Percentiles rank a stretch among this genome's conserved stretches.
Conservation (phyloP, 2,888 invertebrate species). For the Adelphocoris suturalis region DNA sequence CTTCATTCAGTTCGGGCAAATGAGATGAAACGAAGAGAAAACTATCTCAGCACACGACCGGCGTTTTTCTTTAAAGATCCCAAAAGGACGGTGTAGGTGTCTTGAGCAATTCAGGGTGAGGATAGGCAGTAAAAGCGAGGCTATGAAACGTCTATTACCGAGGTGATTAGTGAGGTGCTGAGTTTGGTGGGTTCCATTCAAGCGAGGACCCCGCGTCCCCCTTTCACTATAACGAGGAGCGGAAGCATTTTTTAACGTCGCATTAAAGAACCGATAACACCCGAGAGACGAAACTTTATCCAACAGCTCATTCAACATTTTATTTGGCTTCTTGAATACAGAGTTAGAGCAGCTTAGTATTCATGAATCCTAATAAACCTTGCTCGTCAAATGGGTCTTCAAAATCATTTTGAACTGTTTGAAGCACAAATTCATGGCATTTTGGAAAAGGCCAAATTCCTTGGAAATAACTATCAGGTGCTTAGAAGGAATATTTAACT, state of each 20-base stretch:
- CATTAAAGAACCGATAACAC: constrained; percentile 11
- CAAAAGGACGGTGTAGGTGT: background rate
- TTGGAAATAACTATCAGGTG: too few species aligned
- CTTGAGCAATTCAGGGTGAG: background rate
- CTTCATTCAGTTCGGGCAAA: background rate
- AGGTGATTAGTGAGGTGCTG: constrained; percentile 60
- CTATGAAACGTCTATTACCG: constrained; percentile 63
- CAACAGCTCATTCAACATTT: too few species aligned
- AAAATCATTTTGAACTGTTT: too few species aligned
- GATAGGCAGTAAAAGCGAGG: background rate
- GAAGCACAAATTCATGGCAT: too few species aligned
- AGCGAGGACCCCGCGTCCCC: constrained; percentile 13
- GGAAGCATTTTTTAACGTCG: constrained; percentile 41
- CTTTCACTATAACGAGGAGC: constrained; percentile 8
- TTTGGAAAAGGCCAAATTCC: too few species aligned
- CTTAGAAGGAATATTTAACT: too few species aligned
- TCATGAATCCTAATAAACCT: too few species aligned
- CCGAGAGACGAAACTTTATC: too few species aligned
- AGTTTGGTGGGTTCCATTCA: constrained; percentile 36
- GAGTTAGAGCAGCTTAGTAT: too few species aligned
- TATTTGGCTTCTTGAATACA: too few species aligned
- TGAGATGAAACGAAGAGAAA: background rate
- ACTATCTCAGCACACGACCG: constrained; percentile 26
- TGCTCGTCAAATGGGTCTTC: too few species aligned
- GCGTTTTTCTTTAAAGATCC: background rate